phyloP scores from a whole-genome alignment of 2,113 vertebrate genomes.

The Myanophis thanlyinensis region DNA sequence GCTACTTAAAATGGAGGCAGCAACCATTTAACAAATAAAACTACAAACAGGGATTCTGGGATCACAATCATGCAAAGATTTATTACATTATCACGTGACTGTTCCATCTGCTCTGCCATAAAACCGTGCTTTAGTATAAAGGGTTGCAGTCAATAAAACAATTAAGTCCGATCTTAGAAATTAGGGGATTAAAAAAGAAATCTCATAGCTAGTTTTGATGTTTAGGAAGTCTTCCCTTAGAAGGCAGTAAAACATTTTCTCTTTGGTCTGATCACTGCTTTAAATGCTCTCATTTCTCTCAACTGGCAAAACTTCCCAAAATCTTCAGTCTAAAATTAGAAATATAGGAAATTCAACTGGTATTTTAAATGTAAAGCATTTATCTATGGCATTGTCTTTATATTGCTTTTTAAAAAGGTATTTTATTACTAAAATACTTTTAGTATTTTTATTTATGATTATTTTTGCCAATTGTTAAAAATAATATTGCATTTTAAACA shows the following conservation, averaged over 20 bases:
- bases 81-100: neutral
- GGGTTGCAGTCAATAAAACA: neutral
- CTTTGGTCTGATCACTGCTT: neutral
- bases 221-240: neutral
- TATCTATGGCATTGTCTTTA: neutral
- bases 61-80: neutral
- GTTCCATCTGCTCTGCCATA: neutral
- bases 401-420: neutral
- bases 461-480: neutral
- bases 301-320: neutral
- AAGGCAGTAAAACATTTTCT: neutral
- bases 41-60: conserved; percentile 1
- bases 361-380: neutral
- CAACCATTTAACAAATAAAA: conserved; percentile 16
- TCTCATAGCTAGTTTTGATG: neutral
- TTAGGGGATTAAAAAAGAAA: neutral
- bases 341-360: neutral
- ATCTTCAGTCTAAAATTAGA: neutral
- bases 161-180: neutral
- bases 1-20: conserved; percentile 13
- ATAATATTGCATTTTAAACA: neutral
- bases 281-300: neutral
- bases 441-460: neutral
- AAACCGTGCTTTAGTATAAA: neutral
- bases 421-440: neutral